Evolutionary conservation across 2,797 vertebrate genomes (phyloP).

Genomic region (Falco concolor): DNA sequence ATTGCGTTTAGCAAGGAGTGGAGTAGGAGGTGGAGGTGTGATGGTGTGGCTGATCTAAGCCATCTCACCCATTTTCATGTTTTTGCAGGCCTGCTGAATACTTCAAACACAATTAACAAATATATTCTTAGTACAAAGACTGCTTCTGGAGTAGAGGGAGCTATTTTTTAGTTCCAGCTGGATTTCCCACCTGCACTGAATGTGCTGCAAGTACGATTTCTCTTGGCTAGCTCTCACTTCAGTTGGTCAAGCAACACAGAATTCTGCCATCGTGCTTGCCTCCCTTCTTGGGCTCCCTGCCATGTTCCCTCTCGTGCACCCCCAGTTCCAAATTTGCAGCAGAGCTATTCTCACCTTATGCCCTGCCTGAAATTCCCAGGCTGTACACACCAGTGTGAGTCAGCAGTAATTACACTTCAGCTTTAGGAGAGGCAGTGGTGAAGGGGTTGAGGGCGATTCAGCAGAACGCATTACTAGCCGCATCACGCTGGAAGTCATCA

Average conservation of each 20-base stretch:
- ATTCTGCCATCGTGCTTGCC: neutral
- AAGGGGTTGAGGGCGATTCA: conserved; percentile 4
- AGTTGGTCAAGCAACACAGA: neutral
- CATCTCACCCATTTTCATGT: neutral
- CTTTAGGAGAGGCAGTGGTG: neutral
- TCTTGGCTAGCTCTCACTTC: neutral
- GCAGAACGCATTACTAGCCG: neutral
- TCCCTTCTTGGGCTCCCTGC: neutral
- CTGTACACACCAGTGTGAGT: neutral
- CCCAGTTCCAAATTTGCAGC: neutral
- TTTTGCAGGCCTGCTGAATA: neutral
- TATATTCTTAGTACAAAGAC: neutral
- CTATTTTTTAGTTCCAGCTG: neutral
- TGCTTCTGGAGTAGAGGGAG: neutral
- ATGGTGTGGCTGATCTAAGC: neutral
- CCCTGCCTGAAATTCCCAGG: neutral
- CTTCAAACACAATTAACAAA: neutral
- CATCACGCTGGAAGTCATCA: neutral
- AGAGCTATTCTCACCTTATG: neutral
- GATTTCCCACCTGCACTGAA: neutral
- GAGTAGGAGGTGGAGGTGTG: neutral
- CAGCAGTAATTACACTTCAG: neutral
- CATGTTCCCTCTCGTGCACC: neutral
- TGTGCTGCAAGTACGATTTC: neutral
- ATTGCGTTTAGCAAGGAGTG: neutral